These are phyloP conservation scores for Yponomeuta plumbellus DNA, from an alignment of 2,888 invertebrate genomes.

Conservation along the genomic window DNA sequence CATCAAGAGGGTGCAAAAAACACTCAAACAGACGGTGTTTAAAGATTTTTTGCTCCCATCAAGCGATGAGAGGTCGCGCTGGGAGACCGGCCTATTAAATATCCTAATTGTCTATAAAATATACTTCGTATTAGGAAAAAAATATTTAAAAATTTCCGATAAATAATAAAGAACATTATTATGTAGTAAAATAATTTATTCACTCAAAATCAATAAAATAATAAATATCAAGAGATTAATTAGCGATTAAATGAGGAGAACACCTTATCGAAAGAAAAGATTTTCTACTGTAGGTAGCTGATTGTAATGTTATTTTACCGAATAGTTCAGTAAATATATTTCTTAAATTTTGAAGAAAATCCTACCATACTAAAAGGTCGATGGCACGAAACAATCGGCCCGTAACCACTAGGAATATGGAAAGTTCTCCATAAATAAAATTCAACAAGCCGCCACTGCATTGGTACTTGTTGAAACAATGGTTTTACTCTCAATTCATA, in stretches of 20 bases:
- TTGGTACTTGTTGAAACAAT: slow-evolving; percentile 66
- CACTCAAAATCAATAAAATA: no score
- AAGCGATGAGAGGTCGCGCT: slow-evolving; percentile 41
- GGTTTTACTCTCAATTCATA: slow-evolving; percentile 46
- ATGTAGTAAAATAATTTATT: no score
- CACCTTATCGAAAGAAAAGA: no score
- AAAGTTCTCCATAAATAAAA: slow-evolving; percentile 21
- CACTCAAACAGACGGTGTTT: background rate
- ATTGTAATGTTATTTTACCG: no score
- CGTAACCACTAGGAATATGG: slow-evolving; percentile 19
- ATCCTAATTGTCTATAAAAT: slow-evolving; percentile 43
- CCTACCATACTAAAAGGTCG: slow-evolving; percentile 32
- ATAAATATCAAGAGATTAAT: no score
- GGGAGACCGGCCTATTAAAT: slow-evolving; percentile 41
- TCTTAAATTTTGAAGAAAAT: no score
- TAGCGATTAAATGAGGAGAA: no score
- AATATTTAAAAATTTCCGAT: no score
- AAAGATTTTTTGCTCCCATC: slow-evolving; percentile 39
- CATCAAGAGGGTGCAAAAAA: background rate
- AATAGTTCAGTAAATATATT: no score
- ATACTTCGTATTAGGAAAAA: slow-evolving; percentile 25
- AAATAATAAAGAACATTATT: no score
- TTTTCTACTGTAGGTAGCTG: no score
- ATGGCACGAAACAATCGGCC: slow-evolving; percentile 39
- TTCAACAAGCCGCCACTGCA: slow-evolving; percentile 34